Base-by-base conservation (phyloP, 2,113 vertebrate species). In the Oryzias woworae region DNA sequence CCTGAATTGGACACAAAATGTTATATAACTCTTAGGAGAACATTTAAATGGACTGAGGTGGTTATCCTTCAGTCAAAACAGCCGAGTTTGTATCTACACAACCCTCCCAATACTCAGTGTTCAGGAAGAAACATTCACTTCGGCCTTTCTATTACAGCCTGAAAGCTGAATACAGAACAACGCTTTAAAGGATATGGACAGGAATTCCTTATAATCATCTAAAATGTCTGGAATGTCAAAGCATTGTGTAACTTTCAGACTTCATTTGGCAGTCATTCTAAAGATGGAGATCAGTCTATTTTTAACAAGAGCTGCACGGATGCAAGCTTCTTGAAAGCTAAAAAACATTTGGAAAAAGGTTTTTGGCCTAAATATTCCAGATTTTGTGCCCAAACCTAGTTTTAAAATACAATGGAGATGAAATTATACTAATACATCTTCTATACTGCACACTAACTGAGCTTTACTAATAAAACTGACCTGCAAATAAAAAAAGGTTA, bases 1-100 rank as follows among this genome's bases (percentile, higher is more conserved):
- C 63, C 75, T 17, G 67, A 79, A 70, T 79, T 68, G 58, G 73
- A 58, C 80, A 54, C 68, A 54, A 28, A 71, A 53, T 65, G 73
- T 82, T 86, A 82, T 14, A 2, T 77, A 86, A 86, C 76, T 46
- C 53, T 53, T 20, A 48, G 71, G 23, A 0, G 51, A 67, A 62
- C 77, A 68, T 56, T 74, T 64, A 74, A 68, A 75, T 0, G 5
- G 65, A 61, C 47, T 31, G 55, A 43, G 58, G 48, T 52, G 4
- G 70, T 77, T 62, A 68, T 64, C 59, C 73, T 18, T 42, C 6
- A 3, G 55, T 52, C 14, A 3, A 7, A 20, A 51, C 72, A 66
- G 66, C 69, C 0, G 49, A n/a, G 23, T 42, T 51, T 62, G 62
- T 43, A 57, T 58, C 47, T 13, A 7, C 52, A 56, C 55, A 12